These are phyloP conservation scores for Tetragonula clypearis DNA, from an alignment of 1,140 invertebrate species.

Conservation along the genomic window DNA sequence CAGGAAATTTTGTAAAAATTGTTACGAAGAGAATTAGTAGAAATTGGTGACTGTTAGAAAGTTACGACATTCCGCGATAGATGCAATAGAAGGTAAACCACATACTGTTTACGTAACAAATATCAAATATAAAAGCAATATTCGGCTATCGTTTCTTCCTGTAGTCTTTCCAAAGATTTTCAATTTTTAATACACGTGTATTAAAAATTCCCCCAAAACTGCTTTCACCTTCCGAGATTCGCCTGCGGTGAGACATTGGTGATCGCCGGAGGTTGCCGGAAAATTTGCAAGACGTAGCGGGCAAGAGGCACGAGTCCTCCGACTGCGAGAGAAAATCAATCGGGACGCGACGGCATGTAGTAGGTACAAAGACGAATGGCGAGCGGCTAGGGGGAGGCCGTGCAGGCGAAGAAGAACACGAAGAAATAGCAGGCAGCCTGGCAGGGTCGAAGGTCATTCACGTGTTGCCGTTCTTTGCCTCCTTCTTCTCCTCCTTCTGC, in stretches of 20 bases:
- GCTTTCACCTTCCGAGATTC: not conserved
- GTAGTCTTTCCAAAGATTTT: too few species aligned
- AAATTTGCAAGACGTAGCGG: conserved; percentile 23
- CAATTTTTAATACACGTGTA: too few species aligned
- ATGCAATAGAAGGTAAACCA: too few species aligned
- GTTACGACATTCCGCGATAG: too few species aligned
- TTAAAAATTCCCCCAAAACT: not conserved
- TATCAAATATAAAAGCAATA: too few species aligned
- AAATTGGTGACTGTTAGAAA: too few species aligned
- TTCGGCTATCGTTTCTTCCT: too few species aligned
- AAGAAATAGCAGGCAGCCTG: conserved; percentile 65
- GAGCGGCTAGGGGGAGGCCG: conserved; percentile 41
- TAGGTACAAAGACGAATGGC: conserved; percentile 63
- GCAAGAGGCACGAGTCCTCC: conserved; percentile 29
- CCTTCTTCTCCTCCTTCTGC: conserved; percentile 52
- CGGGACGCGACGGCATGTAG: conserved; percentile 54
- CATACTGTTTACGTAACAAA: too few species aligned
- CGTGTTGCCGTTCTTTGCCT: conserved; percentile 71
- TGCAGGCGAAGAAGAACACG: conserved; percentile 34
- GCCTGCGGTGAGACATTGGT: too few species aligned
- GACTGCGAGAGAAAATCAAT: conserved; percentile 62
- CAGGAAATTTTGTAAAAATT: too few species aligned
- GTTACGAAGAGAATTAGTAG: too few species aligned
- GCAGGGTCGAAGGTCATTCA: conserved; percentile 69
- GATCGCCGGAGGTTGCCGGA: not conserved